These are phyloP conservation scores for Pheosia tremula DNA, from an alignment of 2,888 invertebrate genomes.

Conservation along the genomic window DNA sequence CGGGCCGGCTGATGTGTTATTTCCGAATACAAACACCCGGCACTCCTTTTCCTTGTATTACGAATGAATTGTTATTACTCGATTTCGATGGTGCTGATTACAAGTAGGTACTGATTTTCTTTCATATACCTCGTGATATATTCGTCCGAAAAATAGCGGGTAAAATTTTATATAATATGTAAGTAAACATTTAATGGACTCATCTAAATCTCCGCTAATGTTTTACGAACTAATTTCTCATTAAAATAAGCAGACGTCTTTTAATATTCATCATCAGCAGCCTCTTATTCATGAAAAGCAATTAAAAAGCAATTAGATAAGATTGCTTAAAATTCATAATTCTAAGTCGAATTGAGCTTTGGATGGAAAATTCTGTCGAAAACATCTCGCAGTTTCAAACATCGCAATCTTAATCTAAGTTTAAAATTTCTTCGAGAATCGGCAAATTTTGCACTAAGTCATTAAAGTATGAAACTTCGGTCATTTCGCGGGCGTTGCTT, in stretches of 20 bases:
- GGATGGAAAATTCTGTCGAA: conserved; percentile 65
- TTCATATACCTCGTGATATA: too few species aligned
- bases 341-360: conserved; percentile 68
- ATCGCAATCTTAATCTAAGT: conserved; percentile 84
- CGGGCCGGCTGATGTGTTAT: conserved; percentile 31
- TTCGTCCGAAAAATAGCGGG: too few species aligned
- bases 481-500: conserved; percentile 83
- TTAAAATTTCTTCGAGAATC: conserved; percentile 83
- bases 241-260: conserved; percentile 28
- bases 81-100: neutral
- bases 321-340: conserved; percentile 79
- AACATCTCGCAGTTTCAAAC: conserved; percentile 79
- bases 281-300: conserved; percentile 67
- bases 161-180: too few species aligned
- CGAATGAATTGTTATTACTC: conserved; percentile 53
- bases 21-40: conserved; percentile 36
- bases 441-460: conserved; percentile 84
- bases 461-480: conserved; percentile 85
- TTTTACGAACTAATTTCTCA: neutral
- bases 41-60: conserved; percentile 71
- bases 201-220: neutral
- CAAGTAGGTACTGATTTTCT: neutral
- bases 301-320: conserved; percentile 81
- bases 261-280: conserved; percentile 43
- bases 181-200: neutral